Evolutionary conservation across 2,113 vertebrate genomes (phyloP).

Genomic region (Setophaga kirtlandii): DNA sequence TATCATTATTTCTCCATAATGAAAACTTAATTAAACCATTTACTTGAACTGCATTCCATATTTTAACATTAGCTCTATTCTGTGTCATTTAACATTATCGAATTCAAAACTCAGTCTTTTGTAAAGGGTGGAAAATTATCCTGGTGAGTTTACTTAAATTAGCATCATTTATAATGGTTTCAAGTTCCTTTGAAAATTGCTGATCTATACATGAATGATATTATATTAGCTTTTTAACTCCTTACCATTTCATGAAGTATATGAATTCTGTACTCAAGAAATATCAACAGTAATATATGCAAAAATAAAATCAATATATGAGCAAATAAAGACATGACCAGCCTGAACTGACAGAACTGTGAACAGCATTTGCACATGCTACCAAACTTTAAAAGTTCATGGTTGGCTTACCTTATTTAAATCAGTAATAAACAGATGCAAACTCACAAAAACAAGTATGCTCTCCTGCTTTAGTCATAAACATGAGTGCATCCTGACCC

Average conservation of each 20-base stretch:
- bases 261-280: neutral
- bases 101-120: neutral
- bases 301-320: neutral
- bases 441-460: neutral
- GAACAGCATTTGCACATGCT: neutral
- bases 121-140: neutral
- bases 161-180: neutral
- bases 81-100: neutral
- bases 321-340: neutral
- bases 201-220: neutral
- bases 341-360: neutral
- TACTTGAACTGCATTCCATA: neutral
- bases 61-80: neutral
- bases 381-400: neutral
- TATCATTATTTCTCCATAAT: neutral
- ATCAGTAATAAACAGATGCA: neutral
- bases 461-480: neutral
- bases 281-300: neutral
- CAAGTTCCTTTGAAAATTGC: neutral
- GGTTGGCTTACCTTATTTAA: neutral
- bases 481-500: neutral
- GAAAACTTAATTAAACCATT: neutral
- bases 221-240: neutral
- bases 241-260: neutral
- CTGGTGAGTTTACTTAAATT: neutral